These are phyloP conservation scores for Leptinotarsa peninsularis DNA, from an alignment of 2,888 invertebrate genomes.

Conservation along the genomic window DNA sequence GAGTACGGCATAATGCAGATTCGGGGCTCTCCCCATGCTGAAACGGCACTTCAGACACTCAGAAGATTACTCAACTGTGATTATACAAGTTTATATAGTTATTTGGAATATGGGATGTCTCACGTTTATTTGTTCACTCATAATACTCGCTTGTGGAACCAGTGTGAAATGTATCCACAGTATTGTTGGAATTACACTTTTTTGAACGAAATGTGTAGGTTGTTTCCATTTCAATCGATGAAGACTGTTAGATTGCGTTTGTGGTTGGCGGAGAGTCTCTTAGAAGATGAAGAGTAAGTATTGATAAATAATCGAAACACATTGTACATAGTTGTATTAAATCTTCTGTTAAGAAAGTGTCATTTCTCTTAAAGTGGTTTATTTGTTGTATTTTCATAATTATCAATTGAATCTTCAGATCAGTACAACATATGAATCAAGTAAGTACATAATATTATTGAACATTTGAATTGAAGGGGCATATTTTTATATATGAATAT, in stretches of 20 bases:
- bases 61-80: conserved; percentile 82
- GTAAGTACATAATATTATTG: no score
- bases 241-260: conserved; percentile 85
- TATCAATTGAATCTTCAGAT: no score
- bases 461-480: no score
- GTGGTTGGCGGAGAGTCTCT: conserved; percentile 76
- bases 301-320: not conserved
- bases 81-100: conserved; percentile 78
- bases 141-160: conserved; percentile 85
- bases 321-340: not conserved
- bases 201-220: conserved; percentile 81
- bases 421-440: no score
- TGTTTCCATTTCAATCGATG: conserved; percentile 91
- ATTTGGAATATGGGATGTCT: conserved; percentile 80
- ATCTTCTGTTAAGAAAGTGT: not conserved
- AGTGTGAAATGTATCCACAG: conserved; percentile 76
- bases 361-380: no score
- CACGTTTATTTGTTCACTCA: conserved; percentile 87
- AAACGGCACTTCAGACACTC: conserved; percentile 75
- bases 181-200: conserved; percentile 79
- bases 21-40: conserved; percentile 78
- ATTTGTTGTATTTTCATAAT: no score
- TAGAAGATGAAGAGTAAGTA: conserved; percentile 79
- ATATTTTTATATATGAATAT: no score
- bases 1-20: conserved; percentile 87